Evolutionary conservation across 2,113 vertebrate species (phyloP).

Genomic region (Stegastes partitus): DNA sequence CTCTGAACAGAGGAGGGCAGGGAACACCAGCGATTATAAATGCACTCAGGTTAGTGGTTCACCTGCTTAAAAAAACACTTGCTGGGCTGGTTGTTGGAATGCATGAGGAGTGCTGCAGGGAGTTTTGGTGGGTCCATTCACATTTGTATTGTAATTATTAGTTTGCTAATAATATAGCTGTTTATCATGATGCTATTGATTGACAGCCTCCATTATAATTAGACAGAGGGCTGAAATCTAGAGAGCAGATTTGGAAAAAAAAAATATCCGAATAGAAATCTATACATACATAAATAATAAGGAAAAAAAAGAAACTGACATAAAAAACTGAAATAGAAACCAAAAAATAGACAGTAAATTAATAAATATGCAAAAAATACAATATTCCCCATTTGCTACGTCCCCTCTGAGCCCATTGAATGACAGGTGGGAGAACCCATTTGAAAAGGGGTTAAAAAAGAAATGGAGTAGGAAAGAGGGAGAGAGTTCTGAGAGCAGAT

Average conservation of each 20-base stretch:
- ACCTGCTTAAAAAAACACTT: not conserved
- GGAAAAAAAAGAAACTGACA: no score
- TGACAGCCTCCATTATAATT: not conserved
- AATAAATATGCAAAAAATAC: not conserved
- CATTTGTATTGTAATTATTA: no score
- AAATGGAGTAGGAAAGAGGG: slow-evolving; percentile 13
- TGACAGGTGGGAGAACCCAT: not conserved
- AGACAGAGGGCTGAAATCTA: not conserved
- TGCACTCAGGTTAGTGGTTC: not conserved
- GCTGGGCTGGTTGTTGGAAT: not conserved
- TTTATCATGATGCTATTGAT: not conserved
- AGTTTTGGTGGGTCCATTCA: no score
- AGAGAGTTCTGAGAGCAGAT: slow-evolving; percentile 21
- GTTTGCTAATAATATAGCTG: not conserved
- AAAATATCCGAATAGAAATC: not conserved
- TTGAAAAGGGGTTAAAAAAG: slow-evolving; percentile 3
- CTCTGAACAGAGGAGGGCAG: slow-evolving; percentile 35
- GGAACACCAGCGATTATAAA: not conserved
- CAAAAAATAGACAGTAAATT: not conserved
- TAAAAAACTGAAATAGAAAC: not conserved
- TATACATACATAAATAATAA: not conserved
- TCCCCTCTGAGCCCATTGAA: not conserved
- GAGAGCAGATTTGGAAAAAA: no score
- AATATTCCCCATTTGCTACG: not conserved
- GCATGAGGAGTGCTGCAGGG: no score